Percentiles rank a stretch among this genome's conserved stretches.
phyloP scores from a whole-genome alignment of 2,888 invertebrate genomes.

The Acleris sparsana region DNA sequence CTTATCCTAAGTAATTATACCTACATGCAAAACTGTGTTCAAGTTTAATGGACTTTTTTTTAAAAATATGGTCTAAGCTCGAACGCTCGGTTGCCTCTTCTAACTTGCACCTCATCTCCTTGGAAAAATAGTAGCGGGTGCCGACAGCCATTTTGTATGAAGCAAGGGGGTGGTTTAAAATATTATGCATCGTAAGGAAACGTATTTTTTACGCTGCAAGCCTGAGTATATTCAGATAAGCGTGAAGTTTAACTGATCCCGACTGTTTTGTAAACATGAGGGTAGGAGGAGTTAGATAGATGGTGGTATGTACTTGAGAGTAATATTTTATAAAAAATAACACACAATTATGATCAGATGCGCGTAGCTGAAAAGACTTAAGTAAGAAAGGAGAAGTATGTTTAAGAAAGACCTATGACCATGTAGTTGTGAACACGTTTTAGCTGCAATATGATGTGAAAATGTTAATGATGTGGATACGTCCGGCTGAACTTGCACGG shows the following conservation, averaged over 20 bases:
- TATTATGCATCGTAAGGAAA: slow-evolving; percentile 75
- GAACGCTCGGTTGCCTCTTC: slow-evolving; percentile 14
- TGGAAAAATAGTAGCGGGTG: slow-evolving; percentile 78
- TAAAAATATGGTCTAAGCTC: too few relatives aligned
- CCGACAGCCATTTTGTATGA: slow-evolving; percentile 80
- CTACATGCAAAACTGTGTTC: too few relatives aligned
- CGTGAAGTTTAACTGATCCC: slow-evolving; percentile 25
- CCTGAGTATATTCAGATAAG: slow-evolving; percentile 48
- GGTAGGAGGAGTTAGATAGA: slow-evolving; percentile 8
- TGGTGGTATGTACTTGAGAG: background rate
- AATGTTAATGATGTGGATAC: too few relatives aligned
- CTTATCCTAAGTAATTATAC: too few relatives aligned
- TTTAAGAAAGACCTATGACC: too few relatives aligned
- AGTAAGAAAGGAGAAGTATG: too few relatives aligned
- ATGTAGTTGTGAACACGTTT: too few relatives aligned
- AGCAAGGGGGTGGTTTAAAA: slow-evolving; percentile 79
- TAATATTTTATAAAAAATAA: background rate
- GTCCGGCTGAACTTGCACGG: too few relatives aligned
- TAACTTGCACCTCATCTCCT: slow-evolving; percentile 48
- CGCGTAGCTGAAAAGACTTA: background rate
- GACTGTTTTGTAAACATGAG: slow-evolving; percentile 30
- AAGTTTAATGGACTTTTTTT: too few relatives aligned
- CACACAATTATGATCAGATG: too few relatives aligned
- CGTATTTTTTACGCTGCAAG: slow-evolving; percentile 66
- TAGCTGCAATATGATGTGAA: too few relatives aligned